Base-by-base conservation (phyloP, 2,888 invertebrate genomes). In the Oxystoma pomonae region DNA sequence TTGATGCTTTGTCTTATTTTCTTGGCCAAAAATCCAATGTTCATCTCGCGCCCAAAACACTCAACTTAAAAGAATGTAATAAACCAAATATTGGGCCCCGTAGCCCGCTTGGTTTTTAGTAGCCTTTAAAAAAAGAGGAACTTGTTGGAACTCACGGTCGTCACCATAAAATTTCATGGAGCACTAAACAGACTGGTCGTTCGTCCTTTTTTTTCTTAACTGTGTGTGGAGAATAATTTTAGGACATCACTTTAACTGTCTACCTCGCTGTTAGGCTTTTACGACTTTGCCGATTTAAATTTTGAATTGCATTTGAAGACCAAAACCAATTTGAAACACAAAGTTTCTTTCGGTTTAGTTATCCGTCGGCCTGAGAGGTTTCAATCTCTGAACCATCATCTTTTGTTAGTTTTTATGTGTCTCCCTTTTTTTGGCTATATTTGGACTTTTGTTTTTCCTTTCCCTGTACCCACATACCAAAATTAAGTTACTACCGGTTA, bases 81-180 rank as follows among this genome's bases (percentile, higher is more conserved):
- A 35, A 35, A 35, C 35, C 35, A 35, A 35, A 35, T 35, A 35
- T 35, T 35, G 35, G 35, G 35, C 35, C 12, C 35, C 12, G 12
- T 35, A 35, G 35, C 35, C 35, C 35, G 35, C 35, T 35, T 35
- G 35, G 71, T 69, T 74, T 76, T 74, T 73, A 75, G 72, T 73
- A 72, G 69, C 69, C 69, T 73, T 72, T 75, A 75, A 64, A 65
- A 55, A 75, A 74, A 74, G 70, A 74, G 75, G 72, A 74, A 78
- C 77, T 77, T 77, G 76, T 75, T 75, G 75, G 75, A 76, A 74
- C 73, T 75, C 73, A 72, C 74, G 35, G 70, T 75, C 70, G 69
- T 74, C 68, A 76, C 77, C 77, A 74, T 78, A 77, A 79, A 79
- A 76, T 77, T 77, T 78, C 76, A 77, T 77, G 75, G 74, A 72